Evolutionary conservation across 2,113 vertebrate species (phyloP).

Genomic region (Nibea coibor): DNA sequence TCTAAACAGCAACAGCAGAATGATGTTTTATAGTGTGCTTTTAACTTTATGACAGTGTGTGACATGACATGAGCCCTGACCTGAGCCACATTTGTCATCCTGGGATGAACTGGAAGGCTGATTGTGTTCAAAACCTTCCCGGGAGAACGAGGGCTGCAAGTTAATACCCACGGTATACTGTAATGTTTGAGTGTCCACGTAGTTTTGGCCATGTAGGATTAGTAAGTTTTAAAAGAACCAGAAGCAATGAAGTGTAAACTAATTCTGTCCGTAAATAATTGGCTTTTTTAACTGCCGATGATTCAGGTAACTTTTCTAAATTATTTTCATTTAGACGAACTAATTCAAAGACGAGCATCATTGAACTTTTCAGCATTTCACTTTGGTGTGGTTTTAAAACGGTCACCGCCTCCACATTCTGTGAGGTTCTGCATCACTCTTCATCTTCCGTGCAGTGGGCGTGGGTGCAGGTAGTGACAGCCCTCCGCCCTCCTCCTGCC

Average conservation of each 20-base stretch:
- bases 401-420: slow-evolving; percentile 14
- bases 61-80: background rate
- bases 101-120: slow-evolving; percentile 6
- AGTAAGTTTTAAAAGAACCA: background rate
- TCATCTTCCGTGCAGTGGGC: slow-evolving; percentile 42
- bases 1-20: too few relatives aligned
- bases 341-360: background rate
- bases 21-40: background rate
- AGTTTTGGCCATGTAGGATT: background rate
- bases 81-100: slow-evolving; percentile 1
- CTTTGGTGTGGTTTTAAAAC: slow-evolving; percentile 5
- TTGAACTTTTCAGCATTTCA: background rate
- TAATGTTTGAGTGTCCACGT: background rate
- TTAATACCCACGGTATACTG: background rate
- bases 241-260: background rate
- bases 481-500: background rate
- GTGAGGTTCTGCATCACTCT: slow-evolving; percentile 34
- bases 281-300: background rate
- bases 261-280: background rate
- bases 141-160: background rate
- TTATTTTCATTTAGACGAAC: background rate
- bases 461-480: slow-evolving; percentile 52
- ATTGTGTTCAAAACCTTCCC: background rate
- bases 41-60: background rate
- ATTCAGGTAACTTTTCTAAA: background rate